Base-by-base conservation (phyloP, 2,113 vertebrate species). In the Mesitornis unicolor region DNA sequence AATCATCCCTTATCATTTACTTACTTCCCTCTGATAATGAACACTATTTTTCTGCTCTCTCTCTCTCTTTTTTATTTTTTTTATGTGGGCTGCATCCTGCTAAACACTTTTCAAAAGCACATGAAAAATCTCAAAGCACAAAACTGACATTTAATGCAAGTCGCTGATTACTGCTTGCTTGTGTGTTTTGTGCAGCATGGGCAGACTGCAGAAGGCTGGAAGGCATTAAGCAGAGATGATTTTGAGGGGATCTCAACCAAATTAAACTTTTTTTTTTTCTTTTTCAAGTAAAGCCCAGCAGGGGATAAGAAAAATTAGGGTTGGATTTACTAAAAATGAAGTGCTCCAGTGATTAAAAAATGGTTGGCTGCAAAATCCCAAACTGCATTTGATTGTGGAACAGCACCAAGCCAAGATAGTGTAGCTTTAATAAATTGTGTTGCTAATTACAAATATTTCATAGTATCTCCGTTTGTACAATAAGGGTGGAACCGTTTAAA, bases 301-400 rank as follows among this genome's bases (percentile, higher is more conserved):
- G 93, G 93, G 88, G 91, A 97, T 95, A 90, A 96, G 82, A 91
- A 91, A 93, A 96, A 96, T 89, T 89, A 95, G 95, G 76, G 70
- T 50, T 94, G 96, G 94, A 95, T 97, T 97, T 96, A 90, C 92
- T 93, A 95, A 96, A 95, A 86, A 93, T 95, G 89, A 96, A 97
- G 87, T 69, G 87, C 83, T 95, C 89, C 4, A 1, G 87, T 97
- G 97, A 96, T 97, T 97, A 96, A 96, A 97, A 95, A 90, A 87
- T 71, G 76, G 68, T 87, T 88, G 87, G 75, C 95, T 95, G 87
- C 73, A 95, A 96, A 97, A 97, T 88, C 96, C 91, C 85, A 78
- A 90, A 87, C 79, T 94, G 84, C 83, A 76, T 93, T 84, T 83
- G 91, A 83, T 71, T 91, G 79, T 90, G 71, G 87, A 81, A 90